Evolutionary conservation across 2,888 invertebrate genomes (phyloP), one percentile per base, ranked within the genome.

Genomic region (Lycocerus yunnanus): DNA sequence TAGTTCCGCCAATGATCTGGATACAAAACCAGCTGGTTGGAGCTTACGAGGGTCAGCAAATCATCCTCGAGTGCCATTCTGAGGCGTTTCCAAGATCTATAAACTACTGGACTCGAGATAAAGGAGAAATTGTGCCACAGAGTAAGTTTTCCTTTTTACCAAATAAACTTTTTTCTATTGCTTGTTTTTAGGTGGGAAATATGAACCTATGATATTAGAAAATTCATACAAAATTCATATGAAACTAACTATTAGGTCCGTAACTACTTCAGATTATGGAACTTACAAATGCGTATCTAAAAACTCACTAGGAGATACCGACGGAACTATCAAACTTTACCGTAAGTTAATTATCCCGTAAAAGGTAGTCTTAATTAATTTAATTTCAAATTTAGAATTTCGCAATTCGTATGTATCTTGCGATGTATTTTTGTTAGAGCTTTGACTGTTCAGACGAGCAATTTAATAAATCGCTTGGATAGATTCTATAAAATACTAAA

Each of bases 251-350:
- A 93, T 95, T 79, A 89, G 90, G 82, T 90, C 92, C 68, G 90
- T 95, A 75, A 89, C 91, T 2, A 88, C 88, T 78, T 87, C 89
- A 6, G 94, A 94, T 87, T 95, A 93, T 82, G 94, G 94, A 21
- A 91, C 93, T 15, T 95, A 95, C 87, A 92, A 93, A 84, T 95
- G 95, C 87, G 92, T 95, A 80, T 93, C 94, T 68, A 95, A 94
- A 87, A 95, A 95, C 86, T 93, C 94, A 0, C 88, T 95, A 8
- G 95, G 95, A 24, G 94, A 95, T 83, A 95, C 95, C 10, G 95
- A 95, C 86, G 95, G 95, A 80, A 93, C 92, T 76, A 95, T 95
- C 81, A 94, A 94, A 87, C 88, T 95, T 77, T 94, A 95, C 84
- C 91, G 95, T 95, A 89, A 93, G 94, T 92, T 68, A 76, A 74